These are phyloP conservation scores for Marmota flaviventris DNA, from an alignment of 2,113 vertebrate species.

Conservation along the genomic window DNA sequence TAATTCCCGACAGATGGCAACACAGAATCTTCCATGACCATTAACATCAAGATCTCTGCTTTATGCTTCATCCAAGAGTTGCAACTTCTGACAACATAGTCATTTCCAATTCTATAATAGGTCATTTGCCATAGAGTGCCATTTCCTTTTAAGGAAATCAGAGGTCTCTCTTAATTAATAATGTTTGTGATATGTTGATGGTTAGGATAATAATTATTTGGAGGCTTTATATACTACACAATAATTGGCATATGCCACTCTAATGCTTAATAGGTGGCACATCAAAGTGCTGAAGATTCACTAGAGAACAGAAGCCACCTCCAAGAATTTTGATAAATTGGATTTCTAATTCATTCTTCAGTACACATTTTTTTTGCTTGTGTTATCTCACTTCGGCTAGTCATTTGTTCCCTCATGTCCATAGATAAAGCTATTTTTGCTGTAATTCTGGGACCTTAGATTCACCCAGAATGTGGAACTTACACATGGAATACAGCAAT, in stretches of 20 bases:
- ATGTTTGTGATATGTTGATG: conserved; percentile 69
- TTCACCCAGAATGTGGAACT: not conserved
- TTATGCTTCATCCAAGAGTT: conserved; percentile 77
- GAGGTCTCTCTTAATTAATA: conserved; percentile 72
- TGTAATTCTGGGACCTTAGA: not conserved
- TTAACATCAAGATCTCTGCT: conserved; percentile 79
- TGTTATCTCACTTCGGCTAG: not conserved
- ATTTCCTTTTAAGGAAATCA: conserved; percentile 63
- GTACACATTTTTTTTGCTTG: not conserved
- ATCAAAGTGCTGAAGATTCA: conserved; percentile 54
- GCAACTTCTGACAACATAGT: conserved; percentile 73
- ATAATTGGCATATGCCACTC: conserved; percentile 54
- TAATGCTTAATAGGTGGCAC: conserved; percentile 49
- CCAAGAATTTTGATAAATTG: conserved; percentile 45
- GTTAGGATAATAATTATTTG: conserved; percentile 62
- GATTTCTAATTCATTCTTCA: conserved; percentile 31
- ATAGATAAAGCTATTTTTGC: not conserved
- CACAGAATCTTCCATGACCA: conserved; percentile 78
- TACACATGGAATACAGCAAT: not conserved
- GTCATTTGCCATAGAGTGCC: conserved; percentile 64
- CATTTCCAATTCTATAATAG: conserved; percentile 71
- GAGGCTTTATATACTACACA: conserved; percentile 33
- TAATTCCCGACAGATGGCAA: conserved; percentile 82
- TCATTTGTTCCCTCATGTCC: not conserved
- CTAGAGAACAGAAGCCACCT: conserved; percentile 1